phyloP scores from a whole-genome alignment of 2,888 invertebrate genomes.

The Drosophila mayaguana region DNA sequence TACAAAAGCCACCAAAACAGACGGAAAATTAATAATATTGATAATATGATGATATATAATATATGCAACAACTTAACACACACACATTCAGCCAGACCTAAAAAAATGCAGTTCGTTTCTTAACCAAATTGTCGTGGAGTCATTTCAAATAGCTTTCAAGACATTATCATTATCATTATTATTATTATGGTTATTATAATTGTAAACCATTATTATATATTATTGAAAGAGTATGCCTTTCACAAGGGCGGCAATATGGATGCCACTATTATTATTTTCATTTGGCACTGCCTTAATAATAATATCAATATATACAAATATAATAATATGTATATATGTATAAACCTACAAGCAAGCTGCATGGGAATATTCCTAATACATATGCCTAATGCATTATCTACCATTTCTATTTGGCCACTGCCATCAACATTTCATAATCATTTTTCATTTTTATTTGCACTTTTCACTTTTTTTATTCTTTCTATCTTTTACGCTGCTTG shows the following conservation, averaged over 20 bases:
- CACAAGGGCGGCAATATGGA: slow-evolving; percentile 42
- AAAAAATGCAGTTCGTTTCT: slow-evolving; percentile 24
- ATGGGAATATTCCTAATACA: slow-evolving; percentile 11
- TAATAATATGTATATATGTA: slow-evolving; percentile 4
- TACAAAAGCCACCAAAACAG: slow-evolving; percentile 44
- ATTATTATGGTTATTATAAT: slow-evolving; percentile 20
- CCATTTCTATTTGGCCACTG: slow-evolving; percentile 56
- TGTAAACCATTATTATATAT: slow-evolving; percentile 39
- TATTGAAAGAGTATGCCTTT: slow-evolving; percentile 45
- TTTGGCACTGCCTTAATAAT: slow-evolving; percentile 52
- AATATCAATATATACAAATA: slow-evolving; percentile 19
- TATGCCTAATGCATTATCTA: slow-evolving; percentile 32
- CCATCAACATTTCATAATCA: slow-evolving; percentile 29
- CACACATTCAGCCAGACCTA: slow-evolving; percentile 20
- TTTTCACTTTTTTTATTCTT: slow-evolving; percentile 8
- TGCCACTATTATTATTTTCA: slow-evolving; percentile 39
- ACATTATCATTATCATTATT: slow-evolving; percentile 37
- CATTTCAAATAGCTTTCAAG: slow-evolving; percentile 61
- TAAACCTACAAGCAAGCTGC: background rate
- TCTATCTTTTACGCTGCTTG: slow-evolving; percentile 41
- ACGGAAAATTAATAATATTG: slow-evolving; percentile 37
- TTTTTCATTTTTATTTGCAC: background rate
- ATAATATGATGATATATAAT: slow-evolving; percentile 34
- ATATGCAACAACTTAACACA: slow-evolving; percentile 21
- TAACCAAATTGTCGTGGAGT: slow-evolving; percentile 45